phyloP scores from a whole-genome alignment of 1,140 invertebrate genomes.

The Diabrotica virgifera region DNA sequence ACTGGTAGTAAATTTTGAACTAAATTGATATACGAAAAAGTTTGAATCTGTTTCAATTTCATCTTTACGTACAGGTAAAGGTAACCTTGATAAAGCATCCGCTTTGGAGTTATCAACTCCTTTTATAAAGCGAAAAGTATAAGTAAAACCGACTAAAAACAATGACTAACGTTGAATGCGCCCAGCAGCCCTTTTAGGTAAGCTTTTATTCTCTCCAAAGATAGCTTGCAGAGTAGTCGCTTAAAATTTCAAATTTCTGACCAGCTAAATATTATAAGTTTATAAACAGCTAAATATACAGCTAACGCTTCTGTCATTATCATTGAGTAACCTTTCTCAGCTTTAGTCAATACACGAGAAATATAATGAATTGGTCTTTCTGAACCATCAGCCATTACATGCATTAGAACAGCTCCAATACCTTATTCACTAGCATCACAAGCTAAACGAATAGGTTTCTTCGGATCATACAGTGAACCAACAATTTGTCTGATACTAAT shows the following conservation, averaged over 20 bases:
- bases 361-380: constrained; percentile 52
- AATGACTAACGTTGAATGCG: too few species aligned
- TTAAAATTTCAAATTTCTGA: too few species aligned
- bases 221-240: background rate
- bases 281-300: constrained; percentile 35
- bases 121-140: too few species aligned
- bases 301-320: constrained; percentile 55
- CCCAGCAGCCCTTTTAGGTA: too few species aligned
- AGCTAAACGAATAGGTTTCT: constrained; percentile 37
- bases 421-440: constrained; percentile 48
- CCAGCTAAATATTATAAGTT: background rate
- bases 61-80: too few species aligned
- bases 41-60: too few species aligned
- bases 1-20: too few species aligned
- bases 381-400: constrained; percentile 40
- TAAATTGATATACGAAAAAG: too few species aligned
- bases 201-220: too few species aligned
- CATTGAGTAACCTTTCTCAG: constrained; percentile 54
- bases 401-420: constrained; percentile 50
- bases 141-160: too few species aligned
- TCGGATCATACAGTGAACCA: constrained; percentile 48
- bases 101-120: too few species aligned
- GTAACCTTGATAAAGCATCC: too few species aligned
- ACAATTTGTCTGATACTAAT: constrained; percentile 37
- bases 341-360: constrained; percentile 48